phyloP scores from a whole-genome alignment of 2,888 invertebrate genomes.

The Agrenia bidenticulata region DNA sequence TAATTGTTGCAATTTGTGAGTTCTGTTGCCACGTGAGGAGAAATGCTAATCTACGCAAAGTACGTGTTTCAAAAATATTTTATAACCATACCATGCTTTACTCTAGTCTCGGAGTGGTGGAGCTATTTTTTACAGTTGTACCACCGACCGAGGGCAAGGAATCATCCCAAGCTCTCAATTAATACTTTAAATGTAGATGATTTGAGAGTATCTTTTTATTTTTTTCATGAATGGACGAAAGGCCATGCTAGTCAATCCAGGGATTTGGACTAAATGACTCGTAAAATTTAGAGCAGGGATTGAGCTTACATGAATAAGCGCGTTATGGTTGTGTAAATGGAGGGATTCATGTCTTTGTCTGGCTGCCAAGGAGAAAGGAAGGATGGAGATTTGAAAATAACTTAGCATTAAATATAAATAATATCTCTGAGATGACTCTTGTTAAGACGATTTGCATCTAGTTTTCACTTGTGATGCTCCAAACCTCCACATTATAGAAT shows the following conservation, averaged over 20 bases:
- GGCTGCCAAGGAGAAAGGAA: background rate
- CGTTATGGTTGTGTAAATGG: slow-evolving; percentile 3
- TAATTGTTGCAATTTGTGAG: slow-evolving; percentile 88
- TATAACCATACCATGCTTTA: too few species aligned
- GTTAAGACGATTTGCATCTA: slow-evolving; percentile 7
- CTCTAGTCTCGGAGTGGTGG: too few species aligned
- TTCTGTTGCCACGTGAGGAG: slow-evolving; percentile 93
- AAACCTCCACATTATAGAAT: background rate
- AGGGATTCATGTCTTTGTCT: slow-evolving; percentile 1
- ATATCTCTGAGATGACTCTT: slow-evolving; percentile 4
- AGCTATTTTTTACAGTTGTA: too few species aligned
- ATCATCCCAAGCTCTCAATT: too few species aligned
- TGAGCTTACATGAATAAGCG: slow-evolving; percentile 6
- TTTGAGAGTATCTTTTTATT: too few species aligned
- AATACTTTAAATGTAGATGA: too few species aligned
- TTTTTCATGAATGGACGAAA: too few species aligned
- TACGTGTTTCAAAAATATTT: slow-evolving; percentile 55
- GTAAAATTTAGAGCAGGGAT: slow-evolving; percentile 2
- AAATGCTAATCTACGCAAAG: slow-evolving; percentile 75
- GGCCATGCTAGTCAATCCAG: background rate
- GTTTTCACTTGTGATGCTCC: background rate
- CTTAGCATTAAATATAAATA: slow-evolving; percentile 15
- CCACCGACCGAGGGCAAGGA: too few species aligned
- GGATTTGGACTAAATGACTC: slow-evolving; percentile 7
- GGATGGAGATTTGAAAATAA: slow-evolving; percentile 11